Percentiles rank a stretch among this genome's conserved stretches.
These are phyloP conservation scores for Alcedo atthis DNA, from an alignment of 2,797 vertebrate genomes.

Conservation along the genomic window DNA sequence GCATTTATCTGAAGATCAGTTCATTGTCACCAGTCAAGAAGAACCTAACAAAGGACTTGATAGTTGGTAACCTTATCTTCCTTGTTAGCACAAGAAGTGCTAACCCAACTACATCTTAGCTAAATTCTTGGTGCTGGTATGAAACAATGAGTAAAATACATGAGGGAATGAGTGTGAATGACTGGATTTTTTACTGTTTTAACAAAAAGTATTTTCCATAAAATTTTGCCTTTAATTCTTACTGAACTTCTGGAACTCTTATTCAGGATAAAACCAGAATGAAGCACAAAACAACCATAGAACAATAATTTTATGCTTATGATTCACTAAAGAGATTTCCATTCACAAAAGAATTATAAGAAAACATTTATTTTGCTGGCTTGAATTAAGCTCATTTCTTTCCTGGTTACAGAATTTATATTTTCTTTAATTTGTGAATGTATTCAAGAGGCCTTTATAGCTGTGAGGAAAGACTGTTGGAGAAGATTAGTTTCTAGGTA, in stretches of 20 bases:
- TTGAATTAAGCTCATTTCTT: not conserved
- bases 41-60: not conserved
- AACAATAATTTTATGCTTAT: not conserved
- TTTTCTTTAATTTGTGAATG: not conserved
- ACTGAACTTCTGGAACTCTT: not conserved
- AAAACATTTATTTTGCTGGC: not conserved
- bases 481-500: not conserved
- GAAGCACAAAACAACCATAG: not conserved
- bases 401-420: not conserved
- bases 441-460: not conserved
- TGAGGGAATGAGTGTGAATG: not conserved
- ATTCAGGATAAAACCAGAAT: not conserved
- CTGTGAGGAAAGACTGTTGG: not conserved
- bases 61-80: not conserved
- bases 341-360: not conserved
- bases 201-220: not conserved
- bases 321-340: not conserved
- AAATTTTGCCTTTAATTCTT: not conserved
- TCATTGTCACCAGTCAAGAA: not conserved
- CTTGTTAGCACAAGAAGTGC: not conserved
- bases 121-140: not conserved
- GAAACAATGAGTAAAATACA: not conserved
- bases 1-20: not conserved
- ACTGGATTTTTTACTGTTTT: not conserved
- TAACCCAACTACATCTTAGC: not conserved